A percentile compares a stretch with the other conserved stretches of the same genome.
Conservation (phyloP, 2,797 vertebrate species). For the Adelosebastes latens region DNA sequence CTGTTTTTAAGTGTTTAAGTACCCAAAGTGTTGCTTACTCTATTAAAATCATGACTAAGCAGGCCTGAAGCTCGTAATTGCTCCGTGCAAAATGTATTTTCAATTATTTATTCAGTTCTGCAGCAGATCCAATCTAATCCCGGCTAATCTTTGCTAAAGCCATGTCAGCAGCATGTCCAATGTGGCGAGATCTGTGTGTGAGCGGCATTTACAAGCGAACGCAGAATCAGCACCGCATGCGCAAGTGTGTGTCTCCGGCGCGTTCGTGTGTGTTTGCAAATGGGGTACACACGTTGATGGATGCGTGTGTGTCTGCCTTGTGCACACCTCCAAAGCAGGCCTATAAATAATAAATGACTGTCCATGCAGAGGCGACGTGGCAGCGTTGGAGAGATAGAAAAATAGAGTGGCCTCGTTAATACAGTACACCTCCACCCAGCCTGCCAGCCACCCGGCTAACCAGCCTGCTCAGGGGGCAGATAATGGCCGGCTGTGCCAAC, state of each 20-base stretch:
- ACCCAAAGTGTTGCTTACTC: not conserved
- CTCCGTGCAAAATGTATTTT: constrained; percentile 58
- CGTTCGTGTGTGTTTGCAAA: not conserved
- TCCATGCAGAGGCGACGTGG: constrained; percentile 52
- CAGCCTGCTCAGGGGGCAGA: constrained; percentile 57
- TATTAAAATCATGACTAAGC: constrained; percentile 38
- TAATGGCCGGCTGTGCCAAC: constrained; percentile 61
- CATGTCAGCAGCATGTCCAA: constrained; percentile 63
- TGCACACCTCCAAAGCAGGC: constrained; percentile 69
- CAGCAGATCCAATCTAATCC: constrained; percentile 78
- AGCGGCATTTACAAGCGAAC: not conserved
- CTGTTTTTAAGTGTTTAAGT: not conserved
- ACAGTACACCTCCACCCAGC: constrained; percentile 53
- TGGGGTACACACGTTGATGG: constrained; percentile 41
- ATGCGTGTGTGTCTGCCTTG: constrained; percentile 55
- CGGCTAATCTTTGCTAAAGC: constrained; percentile 71
- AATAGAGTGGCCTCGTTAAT: constrained; percentile 76
- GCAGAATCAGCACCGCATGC: not conserved
- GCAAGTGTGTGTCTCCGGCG: not conserved
- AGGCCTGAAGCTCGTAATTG: constrained; percentile 58
- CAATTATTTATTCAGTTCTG: constrained; percentile 71
- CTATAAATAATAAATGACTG: constrained; percentile 74
- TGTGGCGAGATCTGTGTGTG: constrained; percentile 2
- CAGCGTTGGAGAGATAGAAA: constrained; percentile 52
- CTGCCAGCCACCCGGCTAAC: constrained; percentile 39